phyloP scores from a whole-genome alignment of 2,797 vertebrate species.

The Chelon auratus region DNA sequence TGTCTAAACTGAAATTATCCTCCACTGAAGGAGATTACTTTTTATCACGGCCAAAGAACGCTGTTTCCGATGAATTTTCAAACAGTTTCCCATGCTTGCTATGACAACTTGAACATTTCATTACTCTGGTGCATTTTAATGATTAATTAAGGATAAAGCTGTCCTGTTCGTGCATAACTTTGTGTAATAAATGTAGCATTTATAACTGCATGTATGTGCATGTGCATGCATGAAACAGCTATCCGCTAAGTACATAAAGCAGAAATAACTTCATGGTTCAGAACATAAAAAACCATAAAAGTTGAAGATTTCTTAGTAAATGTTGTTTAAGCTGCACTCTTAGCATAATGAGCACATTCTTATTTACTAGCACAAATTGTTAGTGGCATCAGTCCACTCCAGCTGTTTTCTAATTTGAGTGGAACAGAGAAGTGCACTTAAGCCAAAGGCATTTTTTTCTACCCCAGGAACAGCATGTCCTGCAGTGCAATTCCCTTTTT shows the following conservation, averaged over 20 bases:
- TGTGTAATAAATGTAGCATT: not conserved
- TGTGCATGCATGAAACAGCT: not conserved
- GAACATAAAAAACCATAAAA: not conserved
- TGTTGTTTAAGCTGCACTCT: not conserved
- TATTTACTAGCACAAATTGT: constrained; percentile 9
- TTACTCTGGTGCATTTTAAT: not conserved
- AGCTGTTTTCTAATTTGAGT: constrained; percentile 22
- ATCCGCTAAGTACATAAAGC: not conserved
- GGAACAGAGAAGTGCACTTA: constrained; percentile 5
- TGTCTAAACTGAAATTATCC: constrained; percentile 19
- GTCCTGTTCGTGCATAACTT: not conserved
- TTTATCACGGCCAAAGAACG: not conserved
- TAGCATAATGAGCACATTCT: not conserved
- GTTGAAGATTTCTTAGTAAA: not conserved
- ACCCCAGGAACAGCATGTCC: constrained; percentile 25
- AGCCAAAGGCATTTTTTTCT: constrained; percentile 15
- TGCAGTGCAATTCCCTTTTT: constrained; percentile 1
- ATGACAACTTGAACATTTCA: not conserved
- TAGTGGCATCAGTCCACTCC: constrained; percentile 8
- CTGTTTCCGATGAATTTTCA: not conserved
- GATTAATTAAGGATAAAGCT: not conserved
- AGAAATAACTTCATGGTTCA: not conserved
- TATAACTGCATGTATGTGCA: not conserved
- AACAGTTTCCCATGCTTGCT: not conserved
- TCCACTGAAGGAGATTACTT: constrained; percentile 13